Evolutionary conservation across 1,140 invertebrate species (phyloP), one percentile per base, ranked within the genome.

Genomic region (Archivesica marissinica): DNA sequence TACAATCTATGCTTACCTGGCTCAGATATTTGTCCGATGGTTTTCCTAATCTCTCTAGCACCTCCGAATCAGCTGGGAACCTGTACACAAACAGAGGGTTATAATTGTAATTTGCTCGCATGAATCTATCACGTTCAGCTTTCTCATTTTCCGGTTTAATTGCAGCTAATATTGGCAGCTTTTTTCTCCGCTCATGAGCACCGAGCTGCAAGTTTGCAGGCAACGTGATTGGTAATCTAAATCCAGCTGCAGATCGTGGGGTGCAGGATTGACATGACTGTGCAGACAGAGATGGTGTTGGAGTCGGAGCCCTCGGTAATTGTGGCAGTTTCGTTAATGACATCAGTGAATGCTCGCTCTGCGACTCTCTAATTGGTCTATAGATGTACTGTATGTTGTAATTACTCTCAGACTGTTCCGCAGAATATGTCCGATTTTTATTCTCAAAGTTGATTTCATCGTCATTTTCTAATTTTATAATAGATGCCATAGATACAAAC

Each of bases 141-240:
- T 87, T 88, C 38, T 89, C 88, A 85, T 91, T 91, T 44, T 90
- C 88, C 17, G 90, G 90, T 82, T 88, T 91, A 1, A 91, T 90
- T 33, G 90, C 89, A 54, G 84, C 87, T 15, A 91, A 66, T 25
- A 91, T 72, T 0, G 90, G 88, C 23, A 91, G 78, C 66, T 87
- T 89, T 50, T 89, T 91, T 20, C 86, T 47, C 9, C 86, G 35
- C 39, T 88, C 86, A 80, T 83, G 66, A 30, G 72, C 72, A 52
- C 72, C 74, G 23, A 74, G 82, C 28, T 77, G 74, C 44, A 85
- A 75, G 39, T 52, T 68, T 66, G 74, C n/a, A 25, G 82, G 82
- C 41, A 85, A 66, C 6, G 82, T 77, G 9, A 70, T 47, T 17
- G 82, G 74, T n/a, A 85, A 38, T 15, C 82, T 39, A 44, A 41